phyloP scores from a whole-genome alignment of 2,113 vertebrate species.

The Zosterops borbonicus region DNA sequence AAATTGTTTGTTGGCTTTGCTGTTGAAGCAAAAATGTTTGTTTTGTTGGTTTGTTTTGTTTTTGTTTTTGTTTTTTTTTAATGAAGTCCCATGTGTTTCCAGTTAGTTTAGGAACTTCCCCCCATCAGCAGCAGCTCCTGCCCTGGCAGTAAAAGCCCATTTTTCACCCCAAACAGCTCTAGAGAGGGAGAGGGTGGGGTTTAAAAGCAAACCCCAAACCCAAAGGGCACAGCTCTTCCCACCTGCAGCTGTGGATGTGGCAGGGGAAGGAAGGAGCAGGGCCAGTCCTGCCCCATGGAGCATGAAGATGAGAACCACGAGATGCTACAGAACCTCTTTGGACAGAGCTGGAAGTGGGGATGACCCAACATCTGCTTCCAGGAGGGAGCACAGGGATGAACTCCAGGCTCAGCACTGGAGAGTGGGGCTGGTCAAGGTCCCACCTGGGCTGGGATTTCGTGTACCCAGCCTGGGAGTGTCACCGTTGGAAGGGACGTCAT shows the following conservation, averaged over 20 bases:
- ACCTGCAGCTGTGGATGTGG: neutral
- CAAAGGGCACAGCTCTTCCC: neutral
- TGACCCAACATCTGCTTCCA: neutral
- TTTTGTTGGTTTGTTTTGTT: neutral
- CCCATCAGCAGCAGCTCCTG: neutral
- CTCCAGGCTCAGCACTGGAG: rapidly evolving
- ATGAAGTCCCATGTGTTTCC: neutral
- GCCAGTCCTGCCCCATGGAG: neutral
- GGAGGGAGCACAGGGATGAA: neutral
- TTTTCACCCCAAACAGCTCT: neutral
- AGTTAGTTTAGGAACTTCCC: neutral
- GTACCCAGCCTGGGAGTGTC: rapidly evolving
- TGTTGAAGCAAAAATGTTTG: neutral
- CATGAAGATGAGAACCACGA: neutral
- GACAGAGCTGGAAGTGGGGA: neutral
- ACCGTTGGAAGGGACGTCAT: rapidly evolving
- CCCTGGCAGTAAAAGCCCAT: neutral
- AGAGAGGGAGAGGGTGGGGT: neutral
- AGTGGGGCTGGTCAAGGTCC: neutral
- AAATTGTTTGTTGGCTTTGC: neutral
- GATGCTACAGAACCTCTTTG: neutral
- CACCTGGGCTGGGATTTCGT: neutral
- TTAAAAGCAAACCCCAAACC: neutral
- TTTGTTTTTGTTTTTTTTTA: neutral
- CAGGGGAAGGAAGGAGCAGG: neutral